Base-by-base conservation (phyloP, 2,113 vertebrate genomes). In the Siniperca knerii region DNA sequence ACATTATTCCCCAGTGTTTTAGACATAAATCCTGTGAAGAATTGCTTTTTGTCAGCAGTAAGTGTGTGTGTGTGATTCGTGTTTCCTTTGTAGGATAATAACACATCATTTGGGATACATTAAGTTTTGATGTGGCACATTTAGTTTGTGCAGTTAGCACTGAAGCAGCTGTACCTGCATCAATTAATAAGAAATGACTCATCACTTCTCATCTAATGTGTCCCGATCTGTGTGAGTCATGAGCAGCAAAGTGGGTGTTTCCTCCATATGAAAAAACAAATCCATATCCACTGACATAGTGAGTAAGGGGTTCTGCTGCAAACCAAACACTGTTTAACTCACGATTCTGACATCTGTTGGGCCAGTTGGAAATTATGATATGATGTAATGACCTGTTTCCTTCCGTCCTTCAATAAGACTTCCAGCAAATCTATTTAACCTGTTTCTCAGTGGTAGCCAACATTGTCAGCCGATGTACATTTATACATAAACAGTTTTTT, bases 121-220 rank as follows among this genome's bases (percentile, higher is more conserved):
- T 20, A 20, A 52, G 46, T 80, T 75, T 68, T 54, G 58, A 33
- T 37, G 35, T 73, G 46, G 61, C 52, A 60, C 66, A 82, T 87
- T 81, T 29, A 35, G 40, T 79, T 80, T 37, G 16, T 20, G 20
- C 68, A 65, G 82, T 74, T 75, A 71, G 61, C 60, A 40, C 62
- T 58, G 62, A 71, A 77, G 81, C 80, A 88, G 74, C 82, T 72
- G 66, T 60, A 87, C 72, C 75, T 89, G 75, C 66, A 83, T 68
- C 40, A 15, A 83, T 91, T 80, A 83, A 78, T 69, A 66, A 82
- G 46, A 86, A 80, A 88, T 94, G 88, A 94, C 86, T 94, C 95
- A 93, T 89, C 83, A 57, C 70, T 78, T 78, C 76, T 78, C 74
- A 35, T 75, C 82, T 62, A 64, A 76, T 79, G 79, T 52, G 66